A percentile compares a stretch with the other conserved stretches of the same genome.
These are phyloP conservation scores for Lamellibrachia satsuma DNA, from an alignment of 2,888 invertebrate genomes.

Conservation along the genomic window DNA sequence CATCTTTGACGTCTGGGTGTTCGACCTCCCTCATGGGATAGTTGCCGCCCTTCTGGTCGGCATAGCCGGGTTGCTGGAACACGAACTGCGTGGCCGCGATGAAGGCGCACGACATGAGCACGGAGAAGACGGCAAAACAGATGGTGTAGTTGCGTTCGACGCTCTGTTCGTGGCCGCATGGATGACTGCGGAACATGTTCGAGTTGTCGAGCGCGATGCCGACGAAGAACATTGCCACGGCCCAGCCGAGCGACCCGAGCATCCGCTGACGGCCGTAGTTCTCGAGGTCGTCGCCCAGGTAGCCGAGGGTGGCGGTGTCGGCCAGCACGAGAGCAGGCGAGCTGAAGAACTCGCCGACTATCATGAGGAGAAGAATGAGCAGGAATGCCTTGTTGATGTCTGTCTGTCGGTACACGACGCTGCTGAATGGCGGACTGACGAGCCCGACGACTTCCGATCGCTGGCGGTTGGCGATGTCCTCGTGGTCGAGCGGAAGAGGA, in stretches of 20 bases:
- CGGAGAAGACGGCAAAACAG: conserved; percentile 96
- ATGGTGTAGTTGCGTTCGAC: conserved; percentile 98
- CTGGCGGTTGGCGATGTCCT: conserved; percentile 50
- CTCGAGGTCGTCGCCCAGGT: conserved; percentile 80
- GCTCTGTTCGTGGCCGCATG: conserved; percentile 81
- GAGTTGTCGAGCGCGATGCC: conserved; percentile 88
- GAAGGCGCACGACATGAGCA: conserved; percentile 93
- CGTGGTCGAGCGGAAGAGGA: conserved; percentile 47
- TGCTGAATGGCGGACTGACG: conserved; percentile 86
- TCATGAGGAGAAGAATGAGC: conserved; percentile 86
- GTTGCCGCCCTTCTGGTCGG: conserved; percentile 26
- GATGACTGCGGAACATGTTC: conserved; percentile 92
- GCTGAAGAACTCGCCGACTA: conserved; percentile 97
- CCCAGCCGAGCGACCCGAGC: conserved; percentile 98
- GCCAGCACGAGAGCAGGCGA: conserved; percentile 94
- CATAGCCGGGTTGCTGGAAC: conserved; percentile 63
- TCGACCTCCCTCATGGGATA: conserved; percentile 20
- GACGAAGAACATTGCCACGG: conserved; percentile 97
- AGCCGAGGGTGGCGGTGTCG: conserved; percentile 69
- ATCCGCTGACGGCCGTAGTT: conserved; percentile 94
- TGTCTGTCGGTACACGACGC: conserved; percentile 85
- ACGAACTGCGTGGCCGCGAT: conserved; percentile 88
- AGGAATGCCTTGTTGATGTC: conserved; percentile 88
- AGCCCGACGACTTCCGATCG: conserved; percentile 47
- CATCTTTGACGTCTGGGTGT: conserved; percentile 27